Conservation (phyloP, 2,888 invertebrate genomes). For the Herminia tarsipennalis region DNA sequence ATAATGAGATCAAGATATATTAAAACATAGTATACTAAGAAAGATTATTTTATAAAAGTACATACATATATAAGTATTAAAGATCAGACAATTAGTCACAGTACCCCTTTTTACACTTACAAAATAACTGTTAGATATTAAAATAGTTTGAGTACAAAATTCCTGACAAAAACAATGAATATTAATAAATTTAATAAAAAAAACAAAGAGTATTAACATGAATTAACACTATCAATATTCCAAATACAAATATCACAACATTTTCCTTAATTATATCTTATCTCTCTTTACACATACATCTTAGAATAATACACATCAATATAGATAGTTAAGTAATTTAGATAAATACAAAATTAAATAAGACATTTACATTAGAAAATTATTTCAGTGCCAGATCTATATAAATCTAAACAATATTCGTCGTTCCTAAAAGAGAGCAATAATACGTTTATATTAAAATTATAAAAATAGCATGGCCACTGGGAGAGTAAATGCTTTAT, state of each 20-base stretch:
- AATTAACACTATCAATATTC: slow-evolving; percentile 76
- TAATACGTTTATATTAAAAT: slow-evolving; percentile 52
- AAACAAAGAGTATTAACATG: slow-evolving; percentile 29
- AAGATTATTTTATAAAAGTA: slow-evolving; percentile 10
- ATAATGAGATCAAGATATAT: slow-evolving; percentile 58
- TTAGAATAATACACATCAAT: slow-evolving; percentile 76
- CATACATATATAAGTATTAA: background rate
- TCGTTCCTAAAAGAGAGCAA: slow-evolving; percentile 55
- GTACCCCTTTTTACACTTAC: background rate
- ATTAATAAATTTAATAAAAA: slow-evolving; percentile 6
- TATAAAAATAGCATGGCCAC: slow-evolving; percentile 78
- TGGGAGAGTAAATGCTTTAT: slow-evolving; percentile 68
- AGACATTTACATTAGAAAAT: slow-evolving; percentile 65
- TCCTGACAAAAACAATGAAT: slow-evolving; percentile 4
- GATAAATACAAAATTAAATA: slow-evolving; percentile 61
- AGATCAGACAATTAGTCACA: background rate
- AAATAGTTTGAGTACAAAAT: background rate
- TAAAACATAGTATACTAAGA: slow-evolving; percentile 13
- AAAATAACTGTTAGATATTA: background rate
- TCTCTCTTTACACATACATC: slow-evolving; percentile 79
- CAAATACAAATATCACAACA: slow-evolving; percentile 86
- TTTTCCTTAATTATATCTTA: slow-evolving; percentile 77
- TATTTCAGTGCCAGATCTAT: slow-evolving; percentile 44
- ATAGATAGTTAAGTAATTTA: slow-evolving; percentile 74
- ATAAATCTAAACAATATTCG: slow-evolving; percentile 39